Percentiles rank a stretch among this genome's conserved stretches.
These are phyloP conservation scores for Tachystola acroxantha DNA, from an alignment of 2,888 invertebrate species.

Conservation along the genomic window DNA sequence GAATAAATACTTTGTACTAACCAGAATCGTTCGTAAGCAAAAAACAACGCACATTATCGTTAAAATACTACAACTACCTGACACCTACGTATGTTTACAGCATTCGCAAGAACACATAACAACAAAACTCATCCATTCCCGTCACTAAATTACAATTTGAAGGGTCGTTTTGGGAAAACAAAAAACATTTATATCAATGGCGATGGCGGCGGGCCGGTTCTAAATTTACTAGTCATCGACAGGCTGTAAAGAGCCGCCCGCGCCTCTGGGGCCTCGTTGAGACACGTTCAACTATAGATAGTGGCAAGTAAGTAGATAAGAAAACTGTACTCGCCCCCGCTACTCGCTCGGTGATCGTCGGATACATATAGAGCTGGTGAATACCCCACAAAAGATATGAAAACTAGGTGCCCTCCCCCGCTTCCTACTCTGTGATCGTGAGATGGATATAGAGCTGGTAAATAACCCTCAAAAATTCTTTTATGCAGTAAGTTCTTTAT, in stretches of 20 bases:
- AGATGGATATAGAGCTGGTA: no score
- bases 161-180: constrained; percentile 74
- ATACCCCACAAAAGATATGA: constrained; percentile 5
- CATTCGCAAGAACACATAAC: background rate
- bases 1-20: no score
- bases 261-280: constrained; percentile 58
- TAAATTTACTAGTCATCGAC: constrained; percentile 78
- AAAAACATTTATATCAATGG: constrained; percentile 79
- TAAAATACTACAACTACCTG: no score
- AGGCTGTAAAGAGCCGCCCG: constrained; percentile 69
- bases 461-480: no score
- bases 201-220: constrained; percentile 41
- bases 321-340: constrained; percentile 54
- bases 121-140: constrained; percentile 36
- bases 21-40: no score
- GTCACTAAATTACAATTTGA: constrained; percentile 72
- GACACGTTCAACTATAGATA: constrained; percentile 34
- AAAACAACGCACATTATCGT: no score
- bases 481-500: no score
- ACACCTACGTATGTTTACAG: no score
- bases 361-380: constrained; percentile 31
- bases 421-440: no score
- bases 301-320: constrained; percentile 65
- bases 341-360: constrained; percentile 19
- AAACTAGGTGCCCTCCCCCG: no score